These are phyloP conservation scores for Mamestra configurata DNA, from an alignment of 1,140 invertebrate species.

Conservation along the genomic window DNA sequence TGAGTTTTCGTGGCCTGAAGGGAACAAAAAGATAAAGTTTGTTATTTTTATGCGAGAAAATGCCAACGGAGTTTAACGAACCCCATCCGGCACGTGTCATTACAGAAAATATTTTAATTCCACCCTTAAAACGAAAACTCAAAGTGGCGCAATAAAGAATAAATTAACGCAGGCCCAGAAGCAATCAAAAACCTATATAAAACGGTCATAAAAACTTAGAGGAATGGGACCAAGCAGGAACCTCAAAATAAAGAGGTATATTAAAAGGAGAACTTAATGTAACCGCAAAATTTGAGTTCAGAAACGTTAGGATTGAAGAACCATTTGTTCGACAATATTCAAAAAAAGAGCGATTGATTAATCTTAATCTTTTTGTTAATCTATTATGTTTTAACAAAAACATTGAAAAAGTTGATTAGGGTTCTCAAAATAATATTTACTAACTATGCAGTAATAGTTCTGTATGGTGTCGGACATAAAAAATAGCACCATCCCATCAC, in stretches of 20 bases:
- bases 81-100: conserved; percentile 22
- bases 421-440: too few relatives aligned
- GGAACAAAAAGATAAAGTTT: neutral
- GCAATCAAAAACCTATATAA: conserved; percentile 49
- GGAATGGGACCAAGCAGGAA: conserved; percentile 23
- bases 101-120: conserved; percentile 40
- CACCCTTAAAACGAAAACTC: conserved; percentile 23
- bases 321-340: neutral
- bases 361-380: too few relatives aligned
- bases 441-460: too few relatives aligned
- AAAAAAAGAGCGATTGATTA: too few relatives aligned
- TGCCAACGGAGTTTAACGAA: neutral
- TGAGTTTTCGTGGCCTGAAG: neutral
- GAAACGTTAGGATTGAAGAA: neutral
- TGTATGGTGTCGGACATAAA: too few relatives aligned
- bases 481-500: too few relatives aligned
- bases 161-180: conserved; percentile 45
- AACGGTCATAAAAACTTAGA: conserved; percentile 37
- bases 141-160: conserved; percentile 41
- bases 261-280: conserved; percentile 22
- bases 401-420: too few relatives aligned
- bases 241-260: conserved; percentile 28
- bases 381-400: too few relatives aligned
- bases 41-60: neutral
- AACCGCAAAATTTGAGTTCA: conserved; percentile 8